Conservation (phyloP, 2,797 vertebrate species). For the Hippocampus kuda region DNA sequence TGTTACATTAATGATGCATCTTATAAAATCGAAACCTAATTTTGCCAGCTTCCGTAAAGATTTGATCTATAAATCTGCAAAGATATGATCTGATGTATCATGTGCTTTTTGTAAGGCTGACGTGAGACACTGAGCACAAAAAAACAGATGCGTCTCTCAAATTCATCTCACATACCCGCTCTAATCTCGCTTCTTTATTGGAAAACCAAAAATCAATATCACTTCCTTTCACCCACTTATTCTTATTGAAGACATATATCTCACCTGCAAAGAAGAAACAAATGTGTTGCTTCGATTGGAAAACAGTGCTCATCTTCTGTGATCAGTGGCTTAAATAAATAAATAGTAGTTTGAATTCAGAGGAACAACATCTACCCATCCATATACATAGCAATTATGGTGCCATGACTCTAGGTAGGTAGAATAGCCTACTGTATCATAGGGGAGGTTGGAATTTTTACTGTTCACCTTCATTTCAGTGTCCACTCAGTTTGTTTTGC, state of each 20-base stretch:
- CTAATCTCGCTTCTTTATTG: conserved; percentile 5
- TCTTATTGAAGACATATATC: conserved; percentile 5
- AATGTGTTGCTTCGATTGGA: neutral
- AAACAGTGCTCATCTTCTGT: neutral
- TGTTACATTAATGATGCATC: neutral
- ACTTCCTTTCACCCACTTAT: conserved; percentile 1
- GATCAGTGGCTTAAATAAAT: neutral
- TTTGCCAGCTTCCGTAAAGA: no score
- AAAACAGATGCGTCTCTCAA: neutral
- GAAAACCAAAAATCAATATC: conserved; percentile 2
- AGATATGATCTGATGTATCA: neutral
- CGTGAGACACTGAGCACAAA: neutral
- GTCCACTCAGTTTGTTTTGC: neutral
- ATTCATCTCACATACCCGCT: conserved; percentile 12
- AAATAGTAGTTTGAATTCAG: neutral
- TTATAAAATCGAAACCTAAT: neutral
- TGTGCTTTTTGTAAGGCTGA: neutral
- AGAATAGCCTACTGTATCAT: no score
- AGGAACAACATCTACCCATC: no score
- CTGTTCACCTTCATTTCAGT: no score
- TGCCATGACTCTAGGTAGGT: no score
- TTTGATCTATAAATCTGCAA: neutral
- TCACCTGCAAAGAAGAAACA: neutral
- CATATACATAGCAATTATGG: no score
- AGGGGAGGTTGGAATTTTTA: no score